Percentiles rank a stretch among this genome's conserved stretches.
Conservation (phyloP, 2,113 vertebrate species). For the Tragelaphus strepsiceros region DNA sequence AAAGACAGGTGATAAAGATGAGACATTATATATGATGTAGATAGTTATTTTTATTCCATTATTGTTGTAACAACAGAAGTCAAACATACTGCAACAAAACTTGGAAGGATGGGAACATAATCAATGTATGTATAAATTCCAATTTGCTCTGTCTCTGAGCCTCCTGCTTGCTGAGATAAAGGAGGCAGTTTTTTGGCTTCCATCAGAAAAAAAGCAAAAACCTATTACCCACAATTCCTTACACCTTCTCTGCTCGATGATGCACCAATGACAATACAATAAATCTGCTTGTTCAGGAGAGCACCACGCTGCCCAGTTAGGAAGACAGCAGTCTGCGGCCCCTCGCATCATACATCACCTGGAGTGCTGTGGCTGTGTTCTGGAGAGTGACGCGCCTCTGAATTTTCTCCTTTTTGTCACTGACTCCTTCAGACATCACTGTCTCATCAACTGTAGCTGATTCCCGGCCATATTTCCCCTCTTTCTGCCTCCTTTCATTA, state of each 20-base stretch:
- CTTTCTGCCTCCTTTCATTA: slow-evolving; percentile 40
- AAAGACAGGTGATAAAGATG: neutral
- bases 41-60: neutral
- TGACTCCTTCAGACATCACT: slow-evolving; percentile 42
- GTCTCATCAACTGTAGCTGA: slow-evolving; percentile 11
- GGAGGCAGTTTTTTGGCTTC: neutral
- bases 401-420: slow-evolving; percentile 46
- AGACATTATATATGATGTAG: neutral
- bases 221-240: neutral
- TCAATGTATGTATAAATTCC: neutral
- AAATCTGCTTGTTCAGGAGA: slow-evolving; percentile 42
- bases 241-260: neutral
- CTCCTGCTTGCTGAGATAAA: slow-evolving; percentile 40
- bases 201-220: neutral
- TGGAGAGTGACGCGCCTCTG: neutral
- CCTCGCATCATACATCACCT: neutral
- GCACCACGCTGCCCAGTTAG: neutral
- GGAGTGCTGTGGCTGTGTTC: neutral
- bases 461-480: slow-evolving; percentile 30
- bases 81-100: neutral
- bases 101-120: neutral
- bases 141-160: neutral
- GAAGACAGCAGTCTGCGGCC: neutral
- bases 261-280: slow-evolving; percentile 20
- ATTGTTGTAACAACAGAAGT: neutral